Base-by-base conservation (phyloP, 23 tunicate species). In the Ciona savignyi region DNA sequence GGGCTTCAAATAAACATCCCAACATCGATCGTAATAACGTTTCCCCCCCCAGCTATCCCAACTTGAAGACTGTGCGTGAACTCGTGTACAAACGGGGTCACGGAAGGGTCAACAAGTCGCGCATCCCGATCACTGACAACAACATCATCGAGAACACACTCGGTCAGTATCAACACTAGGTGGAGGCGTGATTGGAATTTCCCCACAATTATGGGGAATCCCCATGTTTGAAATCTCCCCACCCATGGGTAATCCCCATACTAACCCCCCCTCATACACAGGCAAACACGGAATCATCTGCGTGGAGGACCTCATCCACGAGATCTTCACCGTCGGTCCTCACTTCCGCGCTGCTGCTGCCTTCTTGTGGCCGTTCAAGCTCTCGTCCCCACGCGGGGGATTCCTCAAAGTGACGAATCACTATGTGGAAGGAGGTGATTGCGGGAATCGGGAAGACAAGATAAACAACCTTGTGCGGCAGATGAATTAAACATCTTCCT, bases 321-420 rank as follows among this genome's bases (percentile, higher is more conserved):
- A 93, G 74, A 81, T 93, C 70, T 86, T 77, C 89, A 93, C 98
- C n/a, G 98, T 93, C 27, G 98, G 98, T 19, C 83, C 77, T 3
- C 72, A 86, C 62, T 93, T 93, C 85, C 73, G 78, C 71, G 64
- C 64, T 71, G 88, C 94, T 20, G 62, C 64, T 71, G 71, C 66
- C 78, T 93, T 93, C 71, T 73, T 93, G 74, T 93, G 98, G 98
- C 98, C 98, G 29, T 93, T 93, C 78, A 93, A 93, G 77, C 85
- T 93, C 4, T 86, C 93, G 0, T 70, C 95, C 9, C 98, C 98
- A 4, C 74, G 70, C n/a, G 91, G 91, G 2, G 98, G 98, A 0
- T 93, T 81, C 98, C 83, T 72, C 34, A 86, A 86, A 63, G 98
- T 93, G 63, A 93, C 98, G 81, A 93, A 86, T 72, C 98, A 93